phyloP scores from a whole-genome alignment of 2,888 invertebrate genomes.

The Nudaria mundana region DNA sequence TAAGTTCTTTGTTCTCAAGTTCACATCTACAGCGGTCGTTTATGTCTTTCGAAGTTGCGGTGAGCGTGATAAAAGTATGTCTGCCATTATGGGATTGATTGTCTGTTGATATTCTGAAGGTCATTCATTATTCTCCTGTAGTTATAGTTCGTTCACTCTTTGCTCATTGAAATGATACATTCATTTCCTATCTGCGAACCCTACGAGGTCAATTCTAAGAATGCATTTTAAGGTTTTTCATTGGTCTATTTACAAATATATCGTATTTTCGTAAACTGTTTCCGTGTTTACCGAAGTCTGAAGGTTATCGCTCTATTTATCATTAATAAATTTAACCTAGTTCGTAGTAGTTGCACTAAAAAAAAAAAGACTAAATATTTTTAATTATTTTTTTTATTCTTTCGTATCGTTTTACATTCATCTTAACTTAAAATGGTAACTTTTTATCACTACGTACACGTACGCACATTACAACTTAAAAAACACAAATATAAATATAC shows the following conservation, averaged over 20 bases:
- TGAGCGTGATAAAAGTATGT: conserved; percentile 16
- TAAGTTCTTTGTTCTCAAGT: conserved; percentile 11
- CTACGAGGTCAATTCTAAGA: conserved; percentile 7
- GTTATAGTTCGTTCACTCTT: conserved; percentile 35
- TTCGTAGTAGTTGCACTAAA: no score
- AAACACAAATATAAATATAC: conserved; percentile 67
- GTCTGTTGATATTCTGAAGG: conserved; percentile 50
- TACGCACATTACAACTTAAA: conserved; percentile 71
- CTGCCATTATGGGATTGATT: conserved; percentile 24
- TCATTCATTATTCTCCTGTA: conserved; percentile 47
- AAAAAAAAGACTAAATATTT: conserved; percentile 16
- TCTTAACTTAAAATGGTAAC: conserved; percentile 76
- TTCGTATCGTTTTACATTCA: conserved; percentile 67
- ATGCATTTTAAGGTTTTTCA: conserved; percentile 1
- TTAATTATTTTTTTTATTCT: conserved; percentile 53
- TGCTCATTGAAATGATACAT: conserved; percentile 38
- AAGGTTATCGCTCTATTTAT: not conserved
- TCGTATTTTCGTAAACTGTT: conserved; percentile 7
- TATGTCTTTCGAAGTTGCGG: conserved; percentile 5
- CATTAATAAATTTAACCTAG: not conserved
- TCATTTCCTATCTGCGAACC: conserved; percentile 27
- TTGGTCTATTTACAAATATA: not conserved
- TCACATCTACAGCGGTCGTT: not conserved
- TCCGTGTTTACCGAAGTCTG: conserved; percentile 6
- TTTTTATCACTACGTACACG: conserved; percentile 75